A percentile compares a stretch with the other conserved stretches of the same genome.
Conservation (phyloP, 2,797 vertebrate genomes). For the Acipenser oxyrinchus region DNA sequence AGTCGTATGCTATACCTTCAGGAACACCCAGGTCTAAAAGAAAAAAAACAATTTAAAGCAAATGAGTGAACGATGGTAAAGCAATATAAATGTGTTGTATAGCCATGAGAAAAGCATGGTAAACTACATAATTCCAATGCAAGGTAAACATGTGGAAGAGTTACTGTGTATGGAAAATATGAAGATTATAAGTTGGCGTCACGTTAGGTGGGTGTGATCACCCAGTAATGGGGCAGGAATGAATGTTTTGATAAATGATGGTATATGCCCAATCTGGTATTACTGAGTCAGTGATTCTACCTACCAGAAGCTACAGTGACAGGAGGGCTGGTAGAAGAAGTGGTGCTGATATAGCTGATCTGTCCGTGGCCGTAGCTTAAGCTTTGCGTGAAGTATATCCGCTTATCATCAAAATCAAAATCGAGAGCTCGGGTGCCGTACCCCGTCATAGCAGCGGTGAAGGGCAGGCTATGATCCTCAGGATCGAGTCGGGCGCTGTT, state of each 20-base stretch:
- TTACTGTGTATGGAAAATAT: too few species aligned
- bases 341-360: conserved; percentile 70
- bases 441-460: conserved; percentile 52
- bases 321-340: conserved; percentile 49
- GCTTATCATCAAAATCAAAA: conserved; percentile 69
- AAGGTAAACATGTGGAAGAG: too few species aligned
- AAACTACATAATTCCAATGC: background rate
- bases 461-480: conserved; percentile 72
- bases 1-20: conserved; percentile 85
- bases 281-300: conserved; percentile 13
- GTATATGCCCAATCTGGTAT: too few species aligned
- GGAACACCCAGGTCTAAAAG: conserved; percentile 66
- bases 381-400: conserved; percentile 76
- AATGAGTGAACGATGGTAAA: too few species aligned
- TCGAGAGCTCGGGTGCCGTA: conserved; percentile 64
- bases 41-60: background rate
- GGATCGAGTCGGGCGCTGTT: conserved; percentile 75
- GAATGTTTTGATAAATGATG: too few species aligned
- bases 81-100: too few species aligned
- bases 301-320: conserved; percentile 67
- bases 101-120: background rate
- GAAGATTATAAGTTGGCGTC: too few species aligned
- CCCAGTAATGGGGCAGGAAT: too few species aligned
- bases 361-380: conserved; percentile 53
- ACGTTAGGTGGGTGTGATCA: too few species aligned